These are phyloP conservation scores for Drosophila falleni DNA, from an alignment of 2,888 invertebrate genomes.

Conservation along the genomic window DNA sequence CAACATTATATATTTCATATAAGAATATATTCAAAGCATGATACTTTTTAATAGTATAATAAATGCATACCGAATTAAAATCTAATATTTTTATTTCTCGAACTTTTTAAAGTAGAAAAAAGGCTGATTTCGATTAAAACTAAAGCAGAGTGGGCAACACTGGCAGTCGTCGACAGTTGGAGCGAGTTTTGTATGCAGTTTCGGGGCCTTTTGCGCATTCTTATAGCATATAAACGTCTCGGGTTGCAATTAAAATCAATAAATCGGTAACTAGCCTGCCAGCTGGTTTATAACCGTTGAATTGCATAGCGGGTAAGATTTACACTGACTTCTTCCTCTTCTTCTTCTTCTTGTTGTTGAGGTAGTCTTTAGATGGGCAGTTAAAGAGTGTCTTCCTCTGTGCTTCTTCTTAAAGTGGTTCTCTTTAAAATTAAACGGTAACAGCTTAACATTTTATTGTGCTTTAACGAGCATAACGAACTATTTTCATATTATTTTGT, in stretches of 20 bases:
- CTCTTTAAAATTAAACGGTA: conserved; percentile 61
- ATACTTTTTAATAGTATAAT: neutral
- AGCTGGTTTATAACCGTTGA: conserved; percentile 78
- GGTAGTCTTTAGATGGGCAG: conserved; percentile 9
- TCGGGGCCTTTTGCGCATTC: conserved; percentile 70
- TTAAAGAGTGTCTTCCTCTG: conserved; percentile 24
- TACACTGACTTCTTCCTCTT: conserved; percentile 23
- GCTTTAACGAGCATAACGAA: conserved; percentile 50
- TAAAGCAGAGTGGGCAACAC: conserved; percentile 3
- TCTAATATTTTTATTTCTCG: neutral
- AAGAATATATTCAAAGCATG: neutral
- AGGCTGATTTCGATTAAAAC: neutral
- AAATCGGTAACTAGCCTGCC: conserved; percentile 79
- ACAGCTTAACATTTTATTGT: conserved; percentile 61
- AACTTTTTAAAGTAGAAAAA: neutral
- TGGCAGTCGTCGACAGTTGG: conserved; percentile 33
- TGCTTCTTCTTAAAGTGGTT: conserved; percentile 34
- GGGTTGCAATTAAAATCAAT: conserved; percentile 84
- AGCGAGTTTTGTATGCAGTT: conserved; percentile 42
- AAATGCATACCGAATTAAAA: neutral
- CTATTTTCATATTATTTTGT: conserved; percentile 39
- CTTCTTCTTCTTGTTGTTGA: neutral
- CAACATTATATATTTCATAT: too few relatives aligned
- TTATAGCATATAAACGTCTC: conserved; percentile 83
- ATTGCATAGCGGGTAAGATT: conserved; percentile 53